Percentiles rank a stretch among this genome's conserved stretches.
Conservation (phyloP, 2,888 invertebrate species). For the Panzeria rudis region DNA sequence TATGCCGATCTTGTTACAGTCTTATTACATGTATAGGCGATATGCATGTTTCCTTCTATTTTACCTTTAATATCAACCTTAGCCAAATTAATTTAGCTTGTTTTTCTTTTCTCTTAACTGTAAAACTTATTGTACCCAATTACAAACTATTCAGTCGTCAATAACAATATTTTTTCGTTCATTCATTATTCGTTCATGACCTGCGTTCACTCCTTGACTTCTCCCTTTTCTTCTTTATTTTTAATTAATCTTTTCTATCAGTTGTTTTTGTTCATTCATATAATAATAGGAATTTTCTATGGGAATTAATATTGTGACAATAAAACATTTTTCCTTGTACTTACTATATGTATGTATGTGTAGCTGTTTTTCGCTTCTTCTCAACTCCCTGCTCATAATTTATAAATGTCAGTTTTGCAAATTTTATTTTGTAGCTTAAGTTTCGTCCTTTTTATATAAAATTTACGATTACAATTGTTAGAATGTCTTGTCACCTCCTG, state of each 20-base stretch:
- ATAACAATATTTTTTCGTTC: conserved; percentile 56
- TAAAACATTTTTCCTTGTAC: conserved; percentile 18
- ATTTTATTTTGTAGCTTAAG: conserved; percentile 45
- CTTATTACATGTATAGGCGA: no score
- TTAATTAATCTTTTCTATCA: conserved; percentile 14
- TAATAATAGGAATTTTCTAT: conserved; percentile 60
- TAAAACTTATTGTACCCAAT: conserved; percentile 7
- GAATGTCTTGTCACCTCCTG: conserved; percentile 69
- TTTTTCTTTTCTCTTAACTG: neutral
- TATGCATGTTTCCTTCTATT: no score
- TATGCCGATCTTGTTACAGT: no score
- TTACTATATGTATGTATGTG: neutral
- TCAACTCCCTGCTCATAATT: conserved; percentile 38
- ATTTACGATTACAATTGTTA: conserved; percentile 58
- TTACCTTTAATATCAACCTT: neutral
- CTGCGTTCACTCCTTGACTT: conserved; percentile 46
- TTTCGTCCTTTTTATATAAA: conserved; percentile 21
- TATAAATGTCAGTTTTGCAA: conserved; percentile 42
- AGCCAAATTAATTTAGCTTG: neutral
- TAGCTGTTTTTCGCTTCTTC: neutral
- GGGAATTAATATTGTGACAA: conserved; percentile 63
- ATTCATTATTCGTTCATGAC: conserved; percentile 59
- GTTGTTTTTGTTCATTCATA: conserved; percentile 49
- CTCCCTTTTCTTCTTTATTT: conserved; percentile 1
- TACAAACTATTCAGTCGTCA: conserved; percentile 57